Base-by-base conservation (phyloP, 1,140 invertebrate genomes). In the Brachionus koreanus region DNA sequence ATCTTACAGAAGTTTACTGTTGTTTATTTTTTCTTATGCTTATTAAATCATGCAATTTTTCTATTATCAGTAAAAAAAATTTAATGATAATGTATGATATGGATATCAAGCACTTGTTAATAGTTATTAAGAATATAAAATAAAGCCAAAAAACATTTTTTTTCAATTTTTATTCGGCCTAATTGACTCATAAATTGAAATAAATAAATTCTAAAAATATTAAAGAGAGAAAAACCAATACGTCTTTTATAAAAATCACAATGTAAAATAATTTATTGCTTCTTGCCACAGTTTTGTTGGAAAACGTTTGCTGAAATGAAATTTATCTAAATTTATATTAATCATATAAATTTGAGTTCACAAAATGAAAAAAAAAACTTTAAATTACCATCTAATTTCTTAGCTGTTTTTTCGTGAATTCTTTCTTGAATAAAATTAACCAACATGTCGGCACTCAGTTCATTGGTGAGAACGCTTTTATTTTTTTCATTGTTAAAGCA, bases 401-500 rank as follows among this genome's bases (percentile, higher is more conserved):
- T 74, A 5, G 43, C 42, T 43, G 23, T 39, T 23, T 46, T 43
- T 4, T 49, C 12, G 5, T 46, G 19, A 25, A 43, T 23, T 74
- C 19, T 74, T 29, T 74, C 69, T 74, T 74, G 39, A n/a, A 90
- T 86, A 83, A 88, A 90, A 83, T 89, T 88, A 10, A 88, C 84
- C 13, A 90, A 84, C 39, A 90, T 85, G 87, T 92, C 90, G 86
- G 93, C 92, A 83, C 92, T 94, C 77, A 89, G 85, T 83, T 97
- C 94, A 83, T 93, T 91, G 86, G 94, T 91, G 35, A 95, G 86
- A 83, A 95, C 90, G 37, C 91, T 88, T 83, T 90, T 89, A 85
- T 93, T 92, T 85, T 93, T 89, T 67, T 89, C 84, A 90, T 94
- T 92, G 85, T 91, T 89, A 87, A 91, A 90, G 85, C 94, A 92